Conservation (phyloP, 2,888 invertebrate genomes). For the Agrotis segetum region DNA sequence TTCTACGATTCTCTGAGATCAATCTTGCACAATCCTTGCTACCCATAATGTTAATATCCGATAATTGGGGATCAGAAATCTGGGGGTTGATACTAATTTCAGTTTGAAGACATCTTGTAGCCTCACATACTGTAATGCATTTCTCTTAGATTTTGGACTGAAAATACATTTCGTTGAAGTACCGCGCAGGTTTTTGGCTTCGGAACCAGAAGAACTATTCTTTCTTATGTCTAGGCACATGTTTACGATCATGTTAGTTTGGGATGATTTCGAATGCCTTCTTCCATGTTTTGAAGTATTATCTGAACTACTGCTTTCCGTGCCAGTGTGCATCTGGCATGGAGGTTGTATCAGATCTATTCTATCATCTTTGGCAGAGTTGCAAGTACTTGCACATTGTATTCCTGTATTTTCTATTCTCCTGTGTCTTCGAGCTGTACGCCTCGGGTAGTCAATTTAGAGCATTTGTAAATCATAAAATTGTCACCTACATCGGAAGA, state of each 20-base stretch:
- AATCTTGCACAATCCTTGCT: constrained; percentile 75
- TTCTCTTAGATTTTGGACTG: constrained; percentile 29
- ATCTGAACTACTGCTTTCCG: constrained; percentile 56
- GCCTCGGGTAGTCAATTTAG: constrained; percentile 72
- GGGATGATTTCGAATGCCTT: constrained; percentile 79
- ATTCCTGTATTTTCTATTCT: constrained; percentile 58
- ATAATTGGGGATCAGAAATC: constrained; percentile 82
- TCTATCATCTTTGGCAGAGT: constrained; percentile 32
- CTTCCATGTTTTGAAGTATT: constrained; percentile 54
- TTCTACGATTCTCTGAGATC: constrained; percentile 74
- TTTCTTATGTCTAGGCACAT: constrained; percentile 60
- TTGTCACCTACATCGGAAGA: constrained; percentile 73
- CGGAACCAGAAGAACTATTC: constrained; percentile 57
- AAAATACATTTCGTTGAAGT: constrained; percentile 39
- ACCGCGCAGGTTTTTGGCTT: constrained; percentile 32
- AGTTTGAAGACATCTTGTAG: constrained; percentile 83
- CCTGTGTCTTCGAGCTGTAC: constrained; percentile 65
- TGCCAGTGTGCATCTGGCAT: constrained; percentile 34
- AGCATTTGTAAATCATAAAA: constrained; percentile 81
- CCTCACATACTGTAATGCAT: constrained; percentile 69
- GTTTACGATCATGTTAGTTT: constrained; percentile 78
- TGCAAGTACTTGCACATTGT: constrained; percentile 54
- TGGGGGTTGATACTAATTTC: constrained; percentile 86
- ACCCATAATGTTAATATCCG: constrained; percentile 80
- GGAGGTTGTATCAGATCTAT: constrained; percentile 48